Conservation (phyloP, 2,797 vertebrate genomes). For the Falco berigora region DNA sequence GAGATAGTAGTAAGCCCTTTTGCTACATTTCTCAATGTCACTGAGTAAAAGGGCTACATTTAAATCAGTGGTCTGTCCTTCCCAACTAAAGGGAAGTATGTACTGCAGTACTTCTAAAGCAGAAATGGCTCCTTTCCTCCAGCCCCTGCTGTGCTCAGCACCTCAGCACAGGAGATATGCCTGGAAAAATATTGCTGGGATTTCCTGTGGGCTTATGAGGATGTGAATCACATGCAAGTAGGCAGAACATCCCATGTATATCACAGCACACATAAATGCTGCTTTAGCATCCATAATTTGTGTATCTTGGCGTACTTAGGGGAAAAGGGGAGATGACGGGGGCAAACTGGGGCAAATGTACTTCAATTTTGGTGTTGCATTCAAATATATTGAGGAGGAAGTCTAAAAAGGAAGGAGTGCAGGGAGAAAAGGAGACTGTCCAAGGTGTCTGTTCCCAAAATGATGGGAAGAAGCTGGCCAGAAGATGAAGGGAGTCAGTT, state of each 20-base stretch:
- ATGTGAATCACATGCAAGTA: slow-evolving; percentile 52
- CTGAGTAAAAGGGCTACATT: neutral
- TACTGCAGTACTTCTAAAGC: neutral
- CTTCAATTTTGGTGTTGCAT: neutral
- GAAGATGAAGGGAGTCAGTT: neutral
- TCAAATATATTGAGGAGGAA: neutral
- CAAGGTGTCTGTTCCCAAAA: neutral
- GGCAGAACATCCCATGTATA: slow-evolving; percentile 10
- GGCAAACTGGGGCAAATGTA: neutral
- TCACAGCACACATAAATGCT: neutral
- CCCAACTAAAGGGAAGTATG: neutral
- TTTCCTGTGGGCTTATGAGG: slow-evolving; percentile 61
- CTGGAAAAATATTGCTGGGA: slow-evolving; percentile 61
- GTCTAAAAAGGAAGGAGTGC: neutral
- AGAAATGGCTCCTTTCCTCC: slow-evolving; percentile 7
- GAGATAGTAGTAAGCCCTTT: neutral
- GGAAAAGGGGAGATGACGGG: neutral
- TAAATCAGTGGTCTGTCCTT: neutral
- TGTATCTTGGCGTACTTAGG: neutral
- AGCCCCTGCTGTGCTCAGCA: slow-evolving; percentile 38
- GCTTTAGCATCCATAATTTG: neutral
- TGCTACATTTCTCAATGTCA: neutral
- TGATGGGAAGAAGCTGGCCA: neutral
- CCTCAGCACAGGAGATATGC: slow-evolving; percentile 43
- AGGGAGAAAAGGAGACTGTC: neutral